Percentiles rank a stretch among this genome's conserved stretches.
Conservation (phyloP, 2,888 invertebrate species). For the Hydroisotoma schaefferi region DNA sequence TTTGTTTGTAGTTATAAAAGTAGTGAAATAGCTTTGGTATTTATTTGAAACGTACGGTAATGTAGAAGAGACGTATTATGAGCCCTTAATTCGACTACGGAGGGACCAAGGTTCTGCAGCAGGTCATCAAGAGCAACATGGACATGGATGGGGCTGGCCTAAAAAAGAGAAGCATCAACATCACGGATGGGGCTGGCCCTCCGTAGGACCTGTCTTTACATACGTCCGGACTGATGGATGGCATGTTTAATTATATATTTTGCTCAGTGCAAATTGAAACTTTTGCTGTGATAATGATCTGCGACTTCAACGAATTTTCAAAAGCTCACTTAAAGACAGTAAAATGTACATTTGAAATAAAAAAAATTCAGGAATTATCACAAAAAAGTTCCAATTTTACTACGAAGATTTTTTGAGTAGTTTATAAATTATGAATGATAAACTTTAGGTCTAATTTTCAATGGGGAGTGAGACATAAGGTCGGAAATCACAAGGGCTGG, state of each 20-base stretch:
- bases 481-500: slow-evolving; percentile 39
- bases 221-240: slow-evolving; percentile 46
- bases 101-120: slow-evolving; percentile 13
- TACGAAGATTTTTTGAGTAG: neutral
- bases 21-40: neutral
- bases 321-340: too few relatives aligned
- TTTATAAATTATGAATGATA: neutral
- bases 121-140: neutral
- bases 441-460: slow-evolving; percentile 10
- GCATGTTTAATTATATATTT: too few relatives aligned
- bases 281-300: too few relatives aligned
- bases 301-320: too few relatives aligned
- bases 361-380: neutral
- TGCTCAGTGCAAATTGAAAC: too few relatives aligned
- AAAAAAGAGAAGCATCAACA: slow-evolving; percentile 15
- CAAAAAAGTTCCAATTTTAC: neutral
- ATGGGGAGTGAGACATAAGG: slow-evolving; percentile 31
- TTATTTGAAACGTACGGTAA: neutral
- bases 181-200: slow-evolving; percentile 28
- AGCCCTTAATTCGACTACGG: slow-evolving; percentile 19
- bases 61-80: too few relatives aligned
- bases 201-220: slow-evolving; percentile 46
- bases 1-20: too few relatives aligned
- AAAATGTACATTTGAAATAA: neutral
- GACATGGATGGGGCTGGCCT: slow-evolving; percentile 7